Evolutionary conservation across 2,113 vertebrate genomes (phyloP).

Genomic region (Bubo scandiacus): DNA sequence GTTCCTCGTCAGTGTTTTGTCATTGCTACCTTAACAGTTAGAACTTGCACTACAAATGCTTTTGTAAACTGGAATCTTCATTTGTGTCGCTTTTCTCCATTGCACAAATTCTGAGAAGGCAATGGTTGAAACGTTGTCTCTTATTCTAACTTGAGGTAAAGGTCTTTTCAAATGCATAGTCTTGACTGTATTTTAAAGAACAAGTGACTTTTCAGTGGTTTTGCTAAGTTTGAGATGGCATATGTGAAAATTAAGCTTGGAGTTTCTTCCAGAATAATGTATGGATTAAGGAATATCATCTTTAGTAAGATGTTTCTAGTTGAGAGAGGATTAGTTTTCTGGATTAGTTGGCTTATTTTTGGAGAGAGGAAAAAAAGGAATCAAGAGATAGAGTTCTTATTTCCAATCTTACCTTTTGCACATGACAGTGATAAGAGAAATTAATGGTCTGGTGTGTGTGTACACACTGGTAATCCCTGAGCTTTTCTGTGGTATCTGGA

Average conservation of each 20-base stretch:
- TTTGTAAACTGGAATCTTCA: neutral
- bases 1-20: neutral
- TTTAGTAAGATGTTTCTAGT: neutral
- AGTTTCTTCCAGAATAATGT: neutral
- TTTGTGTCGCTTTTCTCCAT: neutral
- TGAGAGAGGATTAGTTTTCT: neutral
- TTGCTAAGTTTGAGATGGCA: neutral
- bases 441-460: neutral
- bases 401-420: neutral
- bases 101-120: neutral
- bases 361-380: neutral
- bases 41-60: neutral
- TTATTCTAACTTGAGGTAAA: neutral
- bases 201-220: neutral
- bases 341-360: neutral
- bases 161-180: neutral
- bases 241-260: neutral
- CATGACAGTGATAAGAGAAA: neutral
- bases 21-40: fast-evolving
- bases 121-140: neutral
- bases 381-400: neutral
- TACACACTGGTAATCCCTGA: neutral
- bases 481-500: neutral
- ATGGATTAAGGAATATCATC: neutral
- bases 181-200: neutral